Conservation (phyloP, 2,113 vertebrate genomes). For the Phaethon lepturus region DNA sequence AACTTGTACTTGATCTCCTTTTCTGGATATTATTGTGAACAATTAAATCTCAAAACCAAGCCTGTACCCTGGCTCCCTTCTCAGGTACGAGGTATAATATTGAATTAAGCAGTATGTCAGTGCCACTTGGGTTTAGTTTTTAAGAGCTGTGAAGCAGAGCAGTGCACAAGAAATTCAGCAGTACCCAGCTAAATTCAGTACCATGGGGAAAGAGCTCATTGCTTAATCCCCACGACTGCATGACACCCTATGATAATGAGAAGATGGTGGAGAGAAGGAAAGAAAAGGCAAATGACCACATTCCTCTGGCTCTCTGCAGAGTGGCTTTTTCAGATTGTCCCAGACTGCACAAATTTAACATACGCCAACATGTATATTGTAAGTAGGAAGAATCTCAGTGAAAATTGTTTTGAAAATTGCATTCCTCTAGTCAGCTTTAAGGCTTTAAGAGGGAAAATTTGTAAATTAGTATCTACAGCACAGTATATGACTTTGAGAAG, state of each 20-base stretch:
- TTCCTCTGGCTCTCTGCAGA: background rate
- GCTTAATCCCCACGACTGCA: background rate
- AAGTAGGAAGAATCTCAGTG: background rate
- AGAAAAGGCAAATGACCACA: background rate
- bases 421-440: background rate
- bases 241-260: background rate
- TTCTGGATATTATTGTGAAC: background rate
- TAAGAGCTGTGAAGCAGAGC: background rate
- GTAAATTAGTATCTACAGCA: background rate
- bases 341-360: background rate
- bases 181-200: background rate
- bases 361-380: rapidly evolving
- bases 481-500: background rate
- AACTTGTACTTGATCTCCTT: background rate
- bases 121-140: background rate
- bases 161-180: background rate
- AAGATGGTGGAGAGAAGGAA: background rate
- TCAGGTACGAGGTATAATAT: background rate
- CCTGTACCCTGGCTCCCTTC: background rate
- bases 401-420: background rate
- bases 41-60: background rate
- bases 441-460: background rate
- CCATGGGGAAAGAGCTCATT: background rate
- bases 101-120: background rate
- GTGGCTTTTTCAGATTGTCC: background rate